Base-by-base conservation (phyloP, 2,888 invertebrate species). In the Ditula angustiorana region DNA sequence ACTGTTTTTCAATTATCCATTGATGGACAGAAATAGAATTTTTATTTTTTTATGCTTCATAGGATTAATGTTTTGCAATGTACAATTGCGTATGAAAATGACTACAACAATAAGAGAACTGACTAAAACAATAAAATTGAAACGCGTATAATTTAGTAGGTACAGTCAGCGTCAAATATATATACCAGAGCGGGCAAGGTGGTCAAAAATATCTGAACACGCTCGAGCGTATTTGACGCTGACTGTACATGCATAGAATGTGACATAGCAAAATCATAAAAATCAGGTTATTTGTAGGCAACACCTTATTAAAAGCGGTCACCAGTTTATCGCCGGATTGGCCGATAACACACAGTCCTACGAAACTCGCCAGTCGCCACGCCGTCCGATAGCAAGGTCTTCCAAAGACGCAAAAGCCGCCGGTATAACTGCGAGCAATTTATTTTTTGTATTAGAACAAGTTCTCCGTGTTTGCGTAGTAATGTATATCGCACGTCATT, bases 281-380 rank as follows among this genome's bases (percentile, higher is more conserved):
- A 63, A 63, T n/a, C 52, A 16, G 49, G 50, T 63, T 41, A 50
- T 30, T 62, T 71, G 69, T 67, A 62, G 62, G 56, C 61, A 69
- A 73, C 67, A 33, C 66, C 71, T 73, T 70, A 70, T 67, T 61
- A 62, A 69, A 74, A 79, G 75, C 74, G 69, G 74, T 72, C 71
- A 74, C 67, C 53, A 67, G 55, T 72, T 73, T 72, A 64, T 63
- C 63, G 33, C 19, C 70, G 56, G 61, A 68, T 69, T 71, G 72
- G 67, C 71, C 62, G 61, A 68, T 71, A 65, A 71, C 55, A 63
- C 55, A 63, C 65, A 69, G 70, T 69, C 61, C 19, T 19, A 5
- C 37, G 10, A 7, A 16, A 5, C 13, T 67, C 10, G n/a, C 24
- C 60, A 33, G 53, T 50, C 41, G 41, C 5, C 44, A 41, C 41